phyloP scores from a whole-genome alignment of 2,797 vertebrate species.

The Chiroxiphia lanceolata region DNA sequence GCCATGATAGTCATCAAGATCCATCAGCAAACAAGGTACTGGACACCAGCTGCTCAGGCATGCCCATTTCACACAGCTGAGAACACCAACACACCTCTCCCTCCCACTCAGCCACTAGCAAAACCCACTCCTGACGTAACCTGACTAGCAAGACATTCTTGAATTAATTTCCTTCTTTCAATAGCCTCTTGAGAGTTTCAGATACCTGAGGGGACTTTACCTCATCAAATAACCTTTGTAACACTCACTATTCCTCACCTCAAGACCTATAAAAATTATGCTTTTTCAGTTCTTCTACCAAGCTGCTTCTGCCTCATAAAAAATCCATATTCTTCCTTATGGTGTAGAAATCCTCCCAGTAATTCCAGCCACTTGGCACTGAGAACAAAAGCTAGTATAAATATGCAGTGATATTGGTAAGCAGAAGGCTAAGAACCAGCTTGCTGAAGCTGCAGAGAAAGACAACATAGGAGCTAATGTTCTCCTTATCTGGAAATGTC shows the following conservation, averaged over 20 bases:
- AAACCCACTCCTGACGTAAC: background rate
- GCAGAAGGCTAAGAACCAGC: background rate
- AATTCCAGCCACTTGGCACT: slow-evolving; percentile 3
- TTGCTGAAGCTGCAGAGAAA: background rate
- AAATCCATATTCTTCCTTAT: background rate
- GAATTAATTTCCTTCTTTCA: background rate
- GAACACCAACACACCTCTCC: background rate
- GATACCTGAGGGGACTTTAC: background rate
- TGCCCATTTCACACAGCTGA: background rate
- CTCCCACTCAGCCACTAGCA: background rate
- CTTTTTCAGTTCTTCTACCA: background rate
- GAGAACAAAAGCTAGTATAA: slow-evolving; percentile 18
- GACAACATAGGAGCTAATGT: background rate
- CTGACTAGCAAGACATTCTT: background rate
- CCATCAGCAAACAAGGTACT: background rate
- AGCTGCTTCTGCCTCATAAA: background rate
- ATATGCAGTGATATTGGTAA: background rate
- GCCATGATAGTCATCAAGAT: background rate
- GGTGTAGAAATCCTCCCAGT: background rate
- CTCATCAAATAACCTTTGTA: background rate
- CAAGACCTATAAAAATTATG: background rate
- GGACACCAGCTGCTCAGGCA: background rate
- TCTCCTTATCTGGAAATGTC: slow-evolving; percentile 41
- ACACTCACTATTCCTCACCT: background rate
- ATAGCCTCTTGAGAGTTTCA: background rate